These are phyloP conservation scores for Alosa alosa DNA, from an alignment of 2,113 vertebrate species.

Conservation along the genomic window DNA sequence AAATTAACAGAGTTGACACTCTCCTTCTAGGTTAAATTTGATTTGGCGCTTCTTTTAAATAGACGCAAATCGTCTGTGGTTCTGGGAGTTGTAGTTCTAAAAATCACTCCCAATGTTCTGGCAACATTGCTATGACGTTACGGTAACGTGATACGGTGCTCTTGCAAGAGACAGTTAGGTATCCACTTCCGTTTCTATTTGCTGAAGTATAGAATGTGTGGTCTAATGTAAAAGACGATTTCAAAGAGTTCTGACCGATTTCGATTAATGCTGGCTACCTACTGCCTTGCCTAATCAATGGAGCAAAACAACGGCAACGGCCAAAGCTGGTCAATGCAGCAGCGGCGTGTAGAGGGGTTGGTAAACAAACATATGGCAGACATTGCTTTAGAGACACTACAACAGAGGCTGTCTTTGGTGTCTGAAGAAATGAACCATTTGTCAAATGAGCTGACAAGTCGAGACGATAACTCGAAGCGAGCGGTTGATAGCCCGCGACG, in stretches of 20 bases:
- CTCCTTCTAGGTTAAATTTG: too few species aligned
- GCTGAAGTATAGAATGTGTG: slow-evolving; percentile 25
- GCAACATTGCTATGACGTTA: slow-evolving; percentile 62
- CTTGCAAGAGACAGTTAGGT: slow-evolving; percentile 30
- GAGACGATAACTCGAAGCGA: slow-evolving; percentile 39
- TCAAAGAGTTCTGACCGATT: not conserved
- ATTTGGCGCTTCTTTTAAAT: not conserved
- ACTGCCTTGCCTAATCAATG: slow-evolving; percentile 35
- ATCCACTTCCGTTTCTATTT: slow-evolving; percentile 54
- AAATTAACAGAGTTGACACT: too few species aligned
- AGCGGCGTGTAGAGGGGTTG: slow-evolving; percentile 53
- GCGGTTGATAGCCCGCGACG: slow-evolving; percentile 40
- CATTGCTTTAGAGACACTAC: slow-evolving; percentile 56
- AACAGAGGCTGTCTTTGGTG: slow-evolving; percentile 51
- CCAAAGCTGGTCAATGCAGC: slow-evolving; percentile 48
- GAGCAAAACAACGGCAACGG: slow-evolving; percentile 42
- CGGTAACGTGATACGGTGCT: slow-evolving; percentile 52
- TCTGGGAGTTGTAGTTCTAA: slow-evolving; percentile 57
- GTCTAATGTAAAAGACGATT: slow-evolving; percentile 27
- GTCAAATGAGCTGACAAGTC: slow-evolving; percentile 34
- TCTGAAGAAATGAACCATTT: slow-evolving; percentile 56
- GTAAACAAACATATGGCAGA: slow-evolving; percentile 62
- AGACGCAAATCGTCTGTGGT: not conserved
- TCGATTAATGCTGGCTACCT: slow-evolving; percentile 5
- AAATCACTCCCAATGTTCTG: slow-evolving; percentile 43